phyloP scores from a whole-genome alignment of 30 jellyfish, hydroid and myxozoan genomes.

The Aurelia coerulea region DNA sequence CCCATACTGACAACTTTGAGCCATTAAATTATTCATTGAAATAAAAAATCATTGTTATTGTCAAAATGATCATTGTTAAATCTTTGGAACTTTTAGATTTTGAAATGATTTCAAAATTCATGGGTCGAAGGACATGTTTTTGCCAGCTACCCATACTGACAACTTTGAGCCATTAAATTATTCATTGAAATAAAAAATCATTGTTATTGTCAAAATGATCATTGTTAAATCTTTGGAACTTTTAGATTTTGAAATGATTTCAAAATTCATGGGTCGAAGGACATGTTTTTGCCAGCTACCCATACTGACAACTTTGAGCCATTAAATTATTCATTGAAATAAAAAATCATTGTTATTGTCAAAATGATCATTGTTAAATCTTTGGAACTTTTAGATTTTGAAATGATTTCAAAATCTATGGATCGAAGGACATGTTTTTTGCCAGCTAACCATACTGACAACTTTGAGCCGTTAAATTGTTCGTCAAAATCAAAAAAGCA shows the following conservation, averaged over 20 bases:
- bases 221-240: background rate
- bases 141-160: no score
- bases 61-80: background rate
- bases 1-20: no score
- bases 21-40: background rate
- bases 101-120: background rate
- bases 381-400: background rate
- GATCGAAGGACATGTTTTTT: background rate
- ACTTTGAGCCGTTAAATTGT: no score
- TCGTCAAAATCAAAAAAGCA: background rate
- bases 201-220: background rate
- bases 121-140: background rate
- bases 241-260: background rate
- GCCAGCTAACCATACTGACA: no score
- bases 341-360: background rate
- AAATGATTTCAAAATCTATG: background rate
- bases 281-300: no score
- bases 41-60: background rate
- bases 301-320: no score
- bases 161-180: no score
- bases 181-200: background rate
- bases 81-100: background rate
- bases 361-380: background rate
- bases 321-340: background rate
- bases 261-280: background rate